Evolutionary conservation across 2,888 invertebrate genomes (phyloP).

Genomic region (Antitype chi): DNA sequence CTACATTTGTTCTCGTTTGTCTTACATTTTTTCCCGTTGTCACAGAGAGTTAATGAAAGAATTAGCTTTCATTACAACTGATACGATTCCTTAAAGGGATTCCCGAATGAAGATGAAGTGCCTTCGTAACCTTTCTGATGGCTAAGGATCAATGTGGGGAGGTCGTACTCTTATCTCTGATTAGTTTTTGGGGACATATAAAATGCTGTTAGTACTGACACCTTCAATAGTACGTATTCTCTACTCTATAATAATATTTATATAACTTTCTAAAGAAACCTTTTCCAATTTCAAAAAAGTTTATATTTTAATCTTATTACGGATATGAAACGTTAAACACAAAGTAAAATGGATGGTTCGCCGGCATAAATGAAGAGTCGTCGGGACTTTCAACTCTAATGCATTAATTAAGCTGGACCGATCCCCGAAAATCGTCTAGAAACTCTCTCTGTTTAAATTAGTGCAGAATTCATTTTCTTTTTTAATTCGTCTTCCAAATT

Average conservation of each 20-base stretch:
- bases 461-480: conserved; percentile 89
- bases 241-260: conserved; percentile 25
- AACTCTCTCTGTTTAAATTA: conserved; percentile 87
- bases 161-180: conserved; percentile 83
- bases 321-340: conserved; percentile 61
- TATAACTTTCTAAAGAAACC: conserved; percentile 3
- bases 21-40: conserved; percentile 88
- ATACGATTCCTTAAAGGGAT: conserved; percentile 90
- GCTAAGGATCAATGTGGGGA: conserved; percentile 81
- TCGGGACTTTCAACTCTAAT: conserved; percentile 80
- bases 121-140: conserved; percentile 86
- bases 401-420: conserved; percentile 86
- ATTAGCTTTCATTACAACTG: conserved; percentile 90
- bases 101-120: conserved; percentile 89
- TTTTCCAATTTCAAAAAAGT: conserved; percentile 21
- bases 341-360: conserved; percentile 62
- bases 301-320: conserved; percentile 48
- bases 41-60: conserved; percentile 90
- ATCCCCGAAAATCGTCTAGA: conserved; percentile 86
- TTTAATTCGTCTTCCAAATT: conserved; percentile 90
- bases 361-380: conserved; percentile 66
- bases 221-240: conserved; percentile 26
- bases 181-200: conserved; percentile 83
- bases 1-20: conserved; percentile 84
- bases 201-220: conserved; percentile 73